Evolutionary conservation across 2,888 invertebrate genomes (phyloP), one percentile per base, ranked within the genome.

Genomic region (Eumacrocentrus americanus): DNA sequence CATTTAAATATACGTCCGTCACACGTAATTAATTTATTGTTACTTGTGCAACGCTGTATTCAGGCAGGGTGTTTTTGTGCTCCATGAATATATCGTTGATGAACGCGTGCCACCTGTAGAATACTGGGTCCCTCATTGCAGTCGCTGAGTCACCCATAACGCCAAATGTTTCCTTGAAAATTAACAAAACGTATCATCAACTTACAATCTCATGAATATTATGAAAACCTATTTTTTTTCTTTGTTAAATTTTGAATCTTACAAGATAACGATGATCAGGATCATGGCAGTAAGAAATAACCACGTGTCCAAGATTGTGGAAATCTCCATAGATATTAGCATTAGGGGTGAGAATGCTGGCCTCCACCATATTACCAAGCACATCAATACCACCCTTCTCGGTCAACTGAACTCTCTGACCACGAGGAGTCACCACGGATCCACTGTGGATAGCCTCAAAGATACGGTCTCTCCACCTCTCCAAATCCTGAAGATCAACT

Each of bases 91-190:
- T 82, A 68, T 91, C 89, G 71, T 94, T 91, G 20, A 93, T 83
- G 75, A 87, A 90, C 0, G 89, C 85, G 74, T 94, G 94, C 91
- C 91, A 93, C 75, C 91, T 88, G 82, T 93, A 94, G 84, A 94
- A 94, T 14, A 90, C 82, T 0, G 94, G 93, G 81, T 94, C 94
- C 1, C 94, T 84, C 92, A 94, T 93, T 0, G 93, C 91, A 0
- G 92, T 92, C 0, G 91, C 87, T 0, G 91, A 87, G 74, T 93
- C 93, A 0, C 92, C 92, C 87, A 94, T 93, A 23, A 92, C 89
- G 38, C 90, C 89, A 71, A 90, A 90, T 48, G 87, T 86, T 81
- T 94, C 93, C 89, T 92, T 44, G 2, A 23, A 40, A 22, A 25
- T 9, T 38, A 40, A 25, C 29, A 23, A 35, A 5, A 34, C n/a